Percentiles rank a stretch among this genome's conserved stretches.
phyloP scores from a whole-genome alignment of 92 coral and sea anemone genomes.

The Phenganax marumi region DNA sequence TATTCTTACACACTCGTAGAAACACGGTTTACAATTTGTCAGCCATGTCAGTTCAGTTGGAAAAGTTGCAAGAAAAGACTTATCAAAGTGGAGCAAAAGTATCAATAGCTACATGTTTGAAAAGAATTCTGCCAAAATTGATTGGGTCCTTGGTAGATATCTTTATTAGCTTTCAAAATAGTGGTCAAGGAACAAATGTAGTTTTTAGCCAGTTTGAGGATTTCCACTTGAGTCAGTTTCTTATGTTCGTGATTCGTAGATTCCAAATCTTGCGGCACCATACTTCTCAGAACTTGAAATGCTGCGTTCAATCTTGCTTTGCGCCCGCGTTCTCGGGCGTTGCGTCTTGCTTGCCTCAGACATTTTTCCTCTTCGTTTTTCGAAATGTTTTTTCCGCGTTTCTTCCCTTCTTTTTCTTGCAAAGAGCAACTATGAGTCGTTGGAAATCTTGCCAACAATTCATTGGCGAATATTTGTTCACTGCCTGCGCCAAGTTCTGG shows the following conservation, averaged over 20 bases:
- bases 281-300: slow-evolving; percentile 88
- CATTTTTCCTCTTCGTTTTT: slow-evolving; percentile 56
- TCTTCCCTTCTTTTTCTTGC: slow-evolving; percentile 41
- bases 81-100: too few relatives aligned
- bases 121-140: slow-evolving; percentile 27
- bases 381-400: slow-evolving; percentile 45
- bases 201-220: slow-evolving; percentile 90
- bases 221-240: slow-evolving; percentile 97
- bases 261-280: slow-evolving; percentile 70
- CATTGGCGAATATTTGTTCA: slow-evolving; percentile 1
- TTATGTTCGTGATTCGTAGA: slow-evolving; percentile 62
- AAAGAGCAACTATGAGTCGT: not conserved
- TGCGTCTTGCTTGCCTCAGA: slow-evolving; percentile 82
- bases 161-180: slow-evolving; percentile 62
- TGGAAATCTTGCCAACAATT: not conserved
- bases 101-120: slow-evolving; percentile 10
- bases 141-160: not conserved
- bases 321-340: slow-evolving; percentile 93
- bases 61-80: too few relatives aligned
- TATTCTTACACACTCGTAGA: too few relatives aligned
- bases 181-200: slow-evolving; percentile 87
- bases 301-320: slow-evolving; percentile 95
- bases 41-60: too few relatives aligned
- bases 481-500: not conserved
- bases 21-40: too few relatives aligned